These are phyloP conservation scores for Stylophora pistillata DNA, from an alignment of 64 coral and sea anemone genomes.

Conservation along the genomic window DNA sequence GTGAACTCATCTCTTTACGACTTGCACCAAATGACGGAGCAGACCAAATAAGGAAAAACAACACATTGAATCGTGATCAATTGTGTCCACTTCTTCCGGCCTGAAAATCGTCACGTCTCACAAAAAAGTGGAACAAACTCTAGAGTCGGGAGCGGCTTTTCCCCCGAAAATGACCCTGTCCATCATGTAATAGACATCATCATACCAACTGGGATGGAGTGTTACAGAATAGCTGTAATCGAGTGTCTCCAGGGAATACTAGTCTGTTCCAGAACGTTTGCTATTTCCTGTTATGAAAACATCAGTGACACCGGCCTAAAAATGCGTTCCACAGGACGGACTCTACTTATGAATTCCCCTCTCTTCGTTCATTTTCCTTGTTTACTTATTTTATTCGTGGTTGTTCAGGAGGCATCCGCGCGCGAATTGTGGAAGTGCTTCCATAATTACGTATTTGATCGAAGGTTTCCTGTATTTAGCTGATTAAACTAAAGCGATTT, in stretches of 20 bases:
- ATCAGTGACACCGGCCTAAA: background rate
- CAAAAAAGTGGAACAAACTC: too few relatives aligned
- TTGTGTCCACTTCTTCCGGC: too few relatives aligned
- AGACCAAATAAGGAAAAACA: too few relatives aligned
- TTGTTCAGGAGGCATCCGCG: background rate
- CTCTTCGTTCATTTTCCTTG: background rate
- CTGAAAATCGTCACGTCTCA: too few relatives aligned
- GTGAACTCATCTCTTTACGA: too few relatives aligned
- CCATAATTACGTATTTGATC: background rate
- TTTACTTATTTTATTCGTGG: background rate
- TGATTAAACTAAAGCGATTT: background rate
- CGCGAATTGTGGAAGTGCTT: background rate
- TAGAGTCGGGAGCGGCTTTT: too few relatives aligned
- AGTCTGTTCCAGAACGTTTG: background rate
- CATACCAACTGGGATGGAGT: too few relatives aligned
- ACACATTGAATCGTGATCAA: too few relatives aligned
- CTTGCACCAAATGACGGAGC: too few relatives aligned
- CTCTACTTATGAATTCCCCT: background rate
- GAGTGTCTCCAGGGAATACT: background rate
- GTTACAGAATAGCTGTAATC: background rate
- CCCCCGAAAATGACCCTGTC: too few relatives aligned
- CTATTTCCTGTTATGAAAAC: constrained; percentile 7
- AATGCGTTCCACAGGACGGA: too few relatives aligned
- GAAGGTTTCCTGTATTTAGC: background rate
- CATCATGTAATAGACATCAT: too few relatives aligned